Conservation (phyloP, 2,113 vertebrate species). For the Campylorhamphus procurvoides region DNA sequence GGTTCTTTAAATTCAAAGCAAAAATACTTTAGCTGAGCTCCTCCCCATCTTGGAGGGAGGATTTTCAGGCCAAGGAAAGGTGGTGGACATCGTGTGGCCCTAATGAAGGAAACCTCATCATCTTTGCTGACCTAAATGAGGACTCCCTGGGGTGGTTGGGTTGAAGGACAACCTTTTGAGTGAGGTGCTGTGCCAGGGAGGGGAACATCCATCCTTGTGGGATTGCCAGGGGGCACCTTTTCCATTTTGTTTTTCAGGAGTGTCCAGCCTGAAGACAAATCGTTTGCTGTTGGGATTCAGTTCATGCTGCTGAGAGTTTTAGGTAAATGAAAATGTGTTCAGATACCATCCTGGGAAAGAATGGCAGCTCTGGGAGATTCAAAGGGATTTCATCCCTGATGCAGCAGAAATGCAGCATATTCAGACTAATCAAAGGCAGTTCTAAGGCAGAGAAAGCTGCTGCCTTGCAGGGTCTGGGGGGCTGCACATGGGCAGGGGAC, state of each 20-base stretch:
- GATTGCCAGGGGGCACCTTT: not conserved
- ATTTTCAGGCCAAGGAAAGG: not conserved
- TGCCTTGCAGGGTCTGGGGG: not conserved
- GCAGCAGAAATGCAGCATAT: not conserved
- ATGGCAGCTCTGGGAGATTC: not conserved
- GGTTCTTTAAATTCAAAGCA: not conserved
- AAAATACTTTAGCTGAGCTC: not conserved
- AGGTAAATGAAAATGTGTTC: conserved; percentile 72
- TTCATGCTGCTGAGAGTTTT: conserved; percentile 91
- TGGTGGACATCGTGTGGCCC: not conserved
- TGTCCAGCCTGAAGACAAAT: conserved; percentile 86
- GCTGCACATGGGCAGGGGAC: fast-evolving
- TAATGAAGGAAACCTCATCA: not conserved
- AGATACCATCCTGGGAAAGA: not conserved
- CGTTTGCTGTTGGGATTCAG: conserved; percentile 90
- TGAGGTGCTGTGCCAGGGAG: not conserved
- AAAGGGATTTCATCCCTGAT: not conserved
- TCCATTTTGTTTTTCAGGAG: conserved; percentile 69
- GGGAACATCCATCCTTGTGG: not conserved
- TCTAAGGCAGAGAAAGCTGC: not conserved
- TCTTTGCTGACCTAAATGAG: not conserved
- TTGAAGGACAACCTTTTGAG: not conserved
- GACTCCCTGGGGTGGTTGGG: not conserved
- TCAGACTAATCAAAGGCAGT: not conserved
- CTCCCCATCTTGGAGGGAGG: not conserved